These are phyloP conservation scores for Daubentonia madagascariensis DNA, from an alignment of 2,113 vertebrate species.

Conservation along the genomic window DNA sequence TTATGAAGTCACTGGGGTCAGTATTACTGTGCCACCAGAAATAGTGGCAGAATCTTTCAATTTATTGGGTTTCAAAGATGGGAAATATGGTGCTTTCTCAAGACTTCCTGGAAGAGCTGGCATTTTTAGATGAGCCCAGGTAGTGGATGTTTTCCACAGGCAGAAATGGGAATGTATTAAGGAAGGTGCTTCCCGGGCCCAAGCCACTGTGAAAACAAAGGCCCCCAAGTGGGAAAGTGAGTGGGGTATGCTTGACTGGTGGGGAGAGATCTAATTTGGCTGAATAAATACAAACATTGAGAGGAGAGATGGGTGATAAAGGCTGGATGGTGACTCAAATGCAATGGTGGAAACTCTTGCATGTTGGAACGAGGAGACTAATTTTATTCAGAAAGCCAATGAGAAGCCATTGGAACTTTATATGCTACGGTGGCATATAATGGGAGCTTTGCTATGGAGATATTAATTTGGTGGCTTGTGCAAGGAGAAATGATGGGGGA, in stretches of 20 bases:
- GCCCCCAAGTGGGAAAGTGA: not conserved
- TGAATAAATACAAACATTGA: not conserved
- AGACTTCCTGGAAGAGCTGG: not conserved
- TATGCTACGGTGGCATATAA: not conserved
- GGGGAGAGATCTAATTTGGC: not conserved
- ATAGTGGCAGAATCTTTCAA: not conserved
- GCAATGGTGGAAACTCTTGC: not conserved
- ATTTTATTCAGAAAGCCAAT: not conserved
- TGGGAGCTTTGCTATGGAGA: not conserved
- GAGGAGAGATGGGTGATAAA: not conserved
- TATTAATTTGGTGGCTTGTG: not conserved
- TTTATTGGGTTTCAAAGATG: not conserved
- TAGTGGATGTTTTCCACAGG: not conserved
- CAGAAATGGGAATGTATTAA: not conserved
- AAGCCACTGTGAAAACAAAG: not conserved
- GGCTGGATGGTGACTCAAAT: not conserved
- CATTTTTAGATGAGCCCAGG: not conserved
- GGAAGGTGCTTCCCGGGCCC: not conserved
- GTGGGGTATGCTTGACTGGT: too few relatives aligned
- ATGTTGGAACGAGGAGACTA: not conserved
- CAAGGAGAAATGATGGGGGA: not conserved
- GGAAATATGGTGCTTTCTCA: not conserved
- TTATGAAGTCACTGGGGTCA: not conserved
- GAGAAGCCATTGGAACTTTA: not conserved
- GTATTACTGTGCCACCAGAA: not conserved